Conservation (phyloP, 1,140 invertebrate species). For the Euschistus heros region DNA sequence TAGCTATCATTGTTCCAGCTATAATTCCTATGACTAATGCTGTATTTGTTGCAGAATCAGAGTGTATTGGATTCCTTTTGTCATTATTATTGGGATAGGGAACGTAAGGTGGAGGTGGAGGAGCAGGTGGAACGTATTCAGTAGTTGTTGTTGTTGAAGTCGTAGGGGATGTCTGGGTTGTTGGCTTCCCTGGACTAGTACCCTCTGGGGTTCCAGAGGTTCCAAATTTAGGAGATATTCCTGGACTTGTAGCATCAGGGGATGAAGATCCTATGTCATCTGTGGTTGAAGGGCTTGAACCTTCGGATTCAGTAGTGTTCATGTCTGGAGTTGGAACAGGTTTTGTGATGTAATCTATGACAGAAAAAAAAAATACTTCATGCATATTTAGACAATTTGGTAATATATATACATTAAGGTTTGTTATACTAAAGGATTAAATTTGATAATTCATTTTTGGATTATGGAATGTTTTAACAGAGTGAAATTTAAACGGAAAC, state of each 20-base stretch:
- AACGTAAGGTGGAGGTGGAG: slow-evolving; percentile 19
- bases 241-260: slow-evolving; percentile 6
- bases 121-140: slow-evolving; percentile 23
- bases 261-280: slow-evolving; percentile 9
- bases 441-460: no score
- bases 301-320: not conserved
- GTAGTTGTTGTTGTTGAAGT: slow-evolving; percentile 24
- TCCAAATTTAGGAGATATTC: not conserved
- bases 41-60: slow-evolving; percentile 58
- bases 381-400: no score
- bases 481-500: no score
- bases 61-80: slow-evolving; percentile 52
- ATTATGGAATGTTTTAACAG: no score
- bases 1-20: slow-evolving; percentile 79
- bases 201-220: not conserved
- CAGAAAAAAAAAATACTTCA: not conserved
- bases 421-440: no score
- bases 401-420: no score
- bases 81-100: slow-evolving; percentile 22
- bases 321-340: not conserved
- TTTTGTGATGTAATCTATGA: not conserved
- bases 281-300: slow-evolving; percentile 7
- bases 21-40: slow-evolving; percentile 80
- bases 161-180: not conserved
- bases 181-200: not conserved